Base-by-base conservation (phyloP, 2,113 vertebrate genomes). In the Hylia prasina region DNA sequence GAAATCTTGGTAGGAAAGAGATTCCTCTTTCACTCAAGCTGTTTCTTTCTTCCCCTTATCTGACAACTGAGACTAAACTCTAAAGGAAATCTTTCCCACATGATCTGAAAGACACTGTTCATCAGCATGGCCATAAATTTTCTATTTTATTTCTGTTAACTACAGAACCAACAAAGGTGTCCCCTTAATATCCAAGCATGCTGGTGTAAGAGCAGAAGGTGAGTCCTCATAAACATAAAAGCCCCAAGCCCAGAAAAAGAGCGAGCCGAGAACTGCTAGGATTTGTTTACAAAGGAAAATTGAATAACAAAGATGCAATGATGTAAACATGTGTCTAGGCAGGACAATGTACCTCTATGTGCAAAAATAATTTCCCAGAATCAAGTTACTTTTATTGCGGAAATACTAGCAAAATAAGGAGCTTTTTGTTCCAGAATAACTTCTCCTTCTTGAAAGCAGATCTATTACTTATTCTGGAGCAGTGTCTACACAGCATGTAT, bases 231-330 rank as follows among this genome's bases (percentile, higher is more conserved):
- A 24, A 69, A 80, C 19, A 83, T 50, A 72, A 82, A 89, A 69
- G 8, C 19, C 27, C 16, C 24, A 80, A 40, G 10, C 27, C 35
- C 33, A 70, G 72, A 81, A 92, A 90, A 70, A 7, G 24, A 86
- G 27, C 0, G 0, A 92, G 31, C 11, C 17, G 82, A 76, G 51
- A 68, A 64, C 7, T 25, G 4, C 27, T 69, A 40, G n/a, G 30
- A 47, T 51, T 50, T 57, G 7, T 82, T 91, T 79, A 40, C 27
- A 40, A 60, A 64, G 13, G 25, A 85, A 88, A 82, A 83, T 4
- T 27, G 22, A 85, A 28, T 45, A 53, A 72, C 4, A 20, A 17
- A 87, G 8, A 61, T 45, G 13, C 17, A 45, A 7, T 50, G 60
- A 87, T 15, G 17, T 35, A 83, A 93, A 58, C 13, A 28, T 5